Evolutionary conservation across 2,797 vertebrate species (phyloP), one percentile per base, ranked within the genome.

Genomic region (Sebastes elongatus): DNA sequence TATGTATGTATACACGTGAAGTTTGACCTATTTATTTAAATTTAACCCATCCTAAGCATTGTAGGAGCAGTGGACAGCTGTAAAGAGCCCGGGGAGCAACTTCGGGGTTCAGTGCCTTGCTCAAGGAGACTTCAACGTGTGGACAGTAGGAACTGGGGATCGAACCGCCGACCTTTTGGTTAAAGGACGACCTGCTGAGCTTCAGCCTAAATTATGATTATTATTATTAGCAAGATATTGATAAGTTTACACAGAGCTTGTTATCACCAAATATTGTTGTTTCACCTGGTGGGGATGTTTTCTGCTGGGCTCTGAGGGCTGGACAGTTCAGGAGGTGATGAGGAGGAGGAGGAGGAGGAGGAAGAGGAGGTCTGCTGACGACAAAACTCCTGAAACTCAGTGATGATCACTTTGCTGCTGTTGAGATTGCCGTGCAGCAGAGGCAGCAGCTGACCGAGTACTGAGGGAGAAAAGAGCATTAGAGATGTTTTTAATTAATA

Each of bases 381-480:
- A 90, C 96, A 99, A 82, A 96, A 97, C 90, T 98, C 97, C 93
- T 98, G 97, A 90, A 98, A 99, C 82, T 99, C 99, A 0, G 89
- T 96, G 93, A 99, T 99, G 89, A 99, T 99, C 60, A 96, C 95
- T 87, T 97, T 98, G 91, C 94, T 96, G 80, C 98, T 98, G 10
- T 99, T 97, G 28, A 97, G 86, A 0, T 99, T 99, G 1, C 99
- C 99, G 0, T 99, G 98, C 18, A 99, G 95, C 86, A 99, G 93
- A 0, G 99, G 97, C 38, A 99, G 95, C 20, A 99, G 94, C 86
- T 97, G 96, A 10, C 89, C 56, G 1, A 99, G 93, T 82, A 98
- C 99, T 99, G 88, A 8, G 9, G 32, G 10, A 32, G 2, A 5
- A 67, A 42, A 76, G 2, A 64, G 18, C 1, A 56, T 28, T 2